These are phyloP conservation scores for Sebastes cheni DNA, from an alignment of 2,797 vertebrate species.

Conservation along the genomic window DNA sequence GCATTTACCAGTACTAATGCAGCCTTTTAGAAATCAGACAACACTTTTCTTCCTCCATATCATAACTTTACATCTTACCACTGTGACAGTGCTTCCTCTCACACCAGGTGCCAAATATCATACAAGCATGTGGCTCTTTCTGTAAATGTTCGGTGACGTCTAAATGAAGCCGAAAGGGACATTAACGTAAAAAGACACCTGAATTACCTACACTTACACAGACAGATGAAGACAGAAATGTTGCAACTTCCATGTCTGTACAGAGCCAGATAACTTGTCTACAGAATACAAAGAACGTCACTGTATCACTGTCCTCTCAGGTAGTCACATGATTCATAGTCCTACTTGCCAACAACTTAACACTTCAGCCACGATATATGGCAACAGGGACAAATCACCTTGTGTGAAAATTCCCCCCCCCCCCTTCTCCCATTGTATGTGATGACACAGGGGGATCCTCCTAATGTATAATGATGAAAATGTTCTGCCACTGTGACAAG, in stretches of 20 bases:
- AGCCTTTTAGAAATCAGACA: not conserved
- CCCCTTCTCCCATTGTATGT: constrained; percentile 45
- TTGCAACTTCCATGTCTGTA: not conserved
- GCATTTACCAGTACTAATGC: not conserved
- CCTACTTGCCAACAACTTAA: constrained; percentile 26
- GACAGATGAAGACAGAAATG: not conserved
- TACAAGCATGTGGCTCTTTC: not conserved
- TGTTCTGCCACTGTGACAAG: constrained; percentile 66
- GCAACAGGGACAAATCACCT: constrained; percentile 45
- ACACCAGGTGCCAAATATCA: not conserved
- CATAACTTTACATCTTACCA: not conserved
- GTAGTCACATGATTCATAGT: constrained; percentile 36
- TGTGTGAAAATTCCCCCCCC: constrained; percentile 21
- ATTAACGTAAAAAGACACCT: not conserved
- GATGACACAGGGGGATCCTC: constrained; percentile 60
- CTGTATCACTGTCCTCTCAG: constrained; percentile 27
- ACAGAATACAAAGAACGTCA: not conserved
- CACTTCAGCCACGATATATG: constrained; percentile 22
- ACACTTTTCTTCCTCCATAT: not conserved
- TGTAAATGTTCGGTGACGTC: not conserved
- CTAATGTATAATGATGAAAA: constrained; percentile 74
- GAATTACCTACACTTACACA: not conserved
- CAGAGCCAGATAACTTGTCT: not conserved
- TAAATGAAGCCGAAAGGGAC: not conserved
- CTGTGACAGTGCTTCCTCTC: not conserved